Conservation (phyloP, 2,113 vertebrate species). For the Glaucidium brasilianum region DNA sequence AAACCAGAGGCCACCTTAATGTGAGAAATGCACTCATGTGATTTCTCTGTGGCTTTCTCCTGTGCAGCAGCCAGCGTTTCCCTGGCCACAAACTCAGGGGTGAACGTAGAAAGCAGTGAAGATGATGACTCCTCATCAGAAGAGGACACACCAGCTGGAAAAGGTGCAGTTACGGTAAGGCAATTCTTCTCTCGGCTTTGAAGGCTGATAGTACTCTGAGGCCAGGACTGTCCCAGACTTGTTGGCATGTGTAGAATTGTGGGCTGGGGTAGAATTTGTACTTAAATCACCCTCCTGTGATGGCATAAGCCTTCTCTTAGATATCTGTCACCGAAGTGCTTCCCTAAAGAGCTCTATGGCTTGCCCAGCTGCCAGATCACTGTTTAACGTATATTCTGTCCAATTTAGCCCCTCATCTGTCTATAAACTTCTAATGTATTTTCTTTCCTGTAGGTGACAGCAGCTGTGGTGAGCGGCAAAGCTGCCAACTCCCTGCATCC, state of each 20-base stretch:
- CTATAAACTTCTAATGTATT: background rate
- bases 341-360: background rate
- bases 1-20: background rate
- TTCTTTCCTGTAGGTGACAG: constrained; percentile 49
- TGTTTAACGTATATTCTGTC: background rate
- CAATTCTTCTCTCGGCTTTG: background rate
- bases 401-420: background rate
- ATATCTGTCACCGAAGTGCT: background rate
- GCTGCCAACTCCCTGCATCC: constrained; percentile 45
- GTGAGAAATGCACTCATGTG: accelerated
- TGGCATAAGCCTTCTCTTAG: background rate
- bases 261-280: background rate
- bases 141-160: constrained; percentile 18
- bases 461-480: constrained; percentile 15
- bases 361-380: background rate
- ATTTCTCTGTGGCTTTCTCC: background rate
- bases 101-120: constrained; percentile 43
- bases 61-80: constrained; percentile 10
- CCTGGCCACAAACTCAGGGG: background rate
- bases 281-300: background rate
- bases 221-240: background rate
- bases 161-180: constrained; percentile 18
- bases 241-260: background rate
- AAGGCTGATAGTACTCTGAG: background rate
- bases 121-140: constrained; percentile 61